Conservation (phyloP, 2,113 vertebrate genomes). For the Labeo catla region DNA sequence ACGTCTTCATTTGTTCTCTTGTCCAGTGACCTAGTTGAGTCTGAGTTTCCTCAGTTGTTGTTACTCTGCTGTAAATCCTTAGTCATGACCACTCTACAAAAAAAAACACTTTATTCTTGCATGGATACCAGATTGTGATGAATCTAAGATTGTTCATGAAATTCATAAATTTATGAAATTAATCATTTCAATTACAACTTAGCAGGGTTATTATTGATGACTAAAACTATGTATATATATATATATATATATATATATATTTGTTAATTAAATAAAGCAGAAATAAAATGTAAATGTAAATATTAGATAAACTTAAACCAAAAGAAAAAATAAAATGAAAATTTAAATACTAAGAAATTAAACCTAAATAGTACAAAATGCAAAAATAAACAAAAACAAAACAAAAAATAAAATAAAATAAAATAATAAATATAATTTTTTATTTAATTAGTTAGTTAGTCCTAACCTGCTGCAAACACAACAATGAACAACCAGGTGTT, state of each 20-base stretch:
- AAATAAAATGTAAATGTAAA: too few relatives aligned
- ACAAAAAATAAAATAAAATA: too few relatives aligned
- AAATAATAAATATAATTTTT: too few relatives aligned
- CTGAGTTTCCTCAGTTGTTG: not conserved
- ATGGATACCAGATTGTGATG: not conserved
- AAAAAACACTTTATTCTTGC: not conserved
- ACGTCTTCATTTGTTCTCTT: constrained; percentile 19
- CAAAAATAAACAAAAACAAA: too few relatives aligned
- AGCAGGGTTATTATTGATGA: not conserved
- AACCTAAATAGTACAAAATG: too few relatives aligned
- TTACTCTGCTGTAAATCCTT: not conserved
- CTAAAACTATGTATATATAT: too few relatives aligned
- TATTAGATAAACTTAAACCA: not conserved
- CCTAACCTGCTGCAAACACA: not conserved
- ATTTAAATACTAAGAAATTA: too few relatives aligned
- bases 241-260: too few relatives aligned
- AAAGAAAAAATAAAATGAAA: too few relatives aligned
- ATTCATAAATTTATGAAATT: too few relatives aligned
- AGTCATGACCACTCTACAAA: not conserved
- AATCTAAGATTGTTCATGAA: not conserved
- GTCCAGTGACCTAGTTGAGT: not conserved
- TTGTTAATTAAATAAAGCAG: too few relatives aligned
- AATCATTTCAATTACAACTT: too few relatives aligned
- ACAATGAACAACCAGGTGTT: not conserved
- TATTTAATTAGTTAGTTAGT: not conserved